These are phyloP conservation scores for Metopia argyrocephala DNA, from an alignment of 2,888 invertebrate genomes.

Conservation along the genomic window DNA sequence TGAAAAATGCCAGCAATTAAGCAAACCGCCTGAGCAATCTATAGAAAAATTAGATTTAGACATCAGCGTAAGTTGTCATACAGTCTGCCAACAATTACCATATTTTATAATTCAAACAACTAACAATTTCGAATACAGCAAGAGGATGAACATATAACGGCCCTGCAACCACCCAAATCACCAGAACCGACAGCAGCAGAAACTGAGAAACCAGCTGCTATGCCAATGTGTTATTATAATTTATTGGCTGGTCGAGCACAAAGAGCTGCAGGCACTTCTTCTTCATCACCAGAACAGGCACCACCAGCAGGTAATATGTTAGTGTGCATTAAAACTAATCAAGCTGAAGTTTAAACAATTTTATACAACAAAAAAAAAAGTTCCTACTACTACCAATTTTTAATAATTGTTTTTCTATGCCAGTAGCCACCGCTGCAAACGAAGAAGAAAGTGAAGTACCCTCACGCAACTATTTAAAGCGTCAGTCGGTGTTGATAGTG, in stretches of 20 bases:
- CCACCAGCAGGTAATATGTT: conserved; percentile 73
- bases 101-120: neutral
- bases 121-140: conserved; percentile 54
- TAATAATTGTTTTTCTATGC: neutral
- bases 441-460: conserved; percentile 93
- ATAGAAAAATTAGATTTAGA: conserved; percentile 71
- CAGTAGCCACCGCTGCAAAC: conserved; percentile 79
- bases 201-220: conserved; percentile 76
- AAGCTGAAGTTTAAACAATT: conserved; percentile 29
- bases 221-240: conserved; percentile 78
- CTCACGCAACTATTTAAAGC: conserved; percentile 87
- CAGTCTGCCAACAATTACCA: neutral
- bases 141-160: conserved; percentile 71
- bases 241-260: conserved; percentile 76
- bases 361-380: neutral
- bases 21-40: conserved; percentile 69
- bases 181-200: conserved; percentile 69
- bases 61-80: conserved; percentile 59
- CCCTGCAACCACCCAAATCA: conserved; percentile 72
- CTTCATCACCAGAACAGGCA: conserved; percentile 77
- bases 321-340: neutral
- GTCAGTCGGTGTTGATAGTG: conserved; percentile 89
- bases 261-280: conserved; percentile 75
- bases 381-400: neutral
- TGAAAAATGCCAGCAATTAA: conserved; percentile 71